phyloP scores from a whole-genome alignment of 2,113 vertebrate species.

The Lophius piscatorius region DNA sequence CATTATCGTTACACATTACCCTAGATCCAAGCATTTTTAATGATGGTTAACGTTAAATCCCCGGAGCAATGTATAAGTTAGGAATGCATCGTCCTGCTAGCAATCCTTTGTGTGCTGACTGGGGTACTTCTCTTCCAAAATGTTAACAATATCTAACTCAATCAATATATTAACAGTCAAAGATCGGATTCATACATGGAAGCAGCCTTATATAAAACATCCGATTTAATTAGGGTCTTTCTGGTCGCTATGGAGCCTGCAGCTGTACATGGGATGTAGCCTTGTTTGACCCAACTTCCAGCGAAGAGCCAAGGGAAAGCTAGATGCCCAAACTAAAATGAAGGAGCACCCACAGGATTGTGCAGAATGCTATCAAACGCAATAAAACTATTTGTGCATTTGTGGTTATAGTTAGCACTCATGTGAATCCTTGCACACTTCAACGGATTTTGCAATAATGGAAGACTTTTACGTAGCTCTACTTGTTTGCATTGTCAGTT shows the following conservation, averaged over 20 bases:
- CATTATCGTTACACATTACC: too few relatives aligned
- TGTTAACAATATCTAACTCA: conserved; percentile 10
- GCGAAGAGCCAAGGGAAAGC: conserved; percentile 3
- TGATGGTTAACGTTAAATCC: conserved; percentile 24
- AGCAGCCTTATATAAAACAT: not conserved
- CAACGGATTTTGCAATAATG: conserved; percentile 5
- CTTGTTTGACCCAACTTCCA: conserved; percentile 49
- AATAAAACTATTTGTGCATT: not conserved
- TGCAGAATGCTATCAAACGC: conserved; percentile 9
- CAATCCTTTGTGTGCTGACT: conserved; percentile 44
- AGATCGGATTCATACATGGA: conserved; percentile 8
- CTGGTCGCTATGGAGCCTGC: conserved; percentile 15
- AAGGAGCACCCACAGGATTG: conserved; percentile 7
- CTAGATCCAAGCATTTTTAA: too few relatives aligned
- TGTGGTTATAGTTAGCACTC: conserved; percentile 10
- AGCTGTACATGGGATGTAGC: conserved; percentile 15
- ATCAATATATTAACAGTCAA: not conserved
- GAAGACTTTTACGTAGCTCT: conserved; percentile 12
- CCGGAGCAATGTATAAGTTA: conserved; percentile 19
- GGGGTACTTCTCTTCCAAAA: conserved; percentile 23
- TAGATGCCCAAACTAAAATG: conserved; percentile 10
- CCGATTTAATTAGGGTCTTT: not conserved
- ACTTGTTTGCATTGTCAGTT: too few relatives aligned
- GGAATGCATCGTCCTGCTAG: conserved; percentile 23
- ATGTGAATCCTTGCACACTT: not conserved